Evolutionary conservation across 2,113 vertebrate species (phyloP).

Genomic region (crab-eating macaque (Macaca fascicularis)): T2T-MFA8v1.1 NC_088380.1:59703501-59704000

Average conservation of each 20-base stretch:
- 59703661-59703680: not conserved
- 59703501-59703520: not conserved
- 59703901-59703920: not conserved
- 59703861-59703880: not conserved
- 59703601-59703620: not conserved
- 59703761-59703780: not conserved
- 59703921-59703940: not conserved
- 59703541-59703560: not conserved
- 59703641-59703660: not conserved
- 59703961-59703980: not conserved
- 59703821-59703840: not conserved
- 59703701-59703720: not conserved
- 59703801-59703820: not conserved
- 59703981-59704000: not conserved
- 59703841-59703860: not conserved
- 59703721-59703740: not conserved
- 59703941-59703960: not conserved
- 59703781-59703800: not conserved
- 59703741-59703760: not conserved
- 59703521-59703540: not conserved
- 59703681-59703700: not conserved
- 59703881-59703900: not conserved
- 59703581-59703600: not conserved
- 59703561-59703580: not conserved
- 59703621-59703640: not conserved